These are phyloP conservation scores for Python bivittatus DNA, from an alignment of 2,113 vertebrate genomes.

Conservation along the genomic window DNA sequence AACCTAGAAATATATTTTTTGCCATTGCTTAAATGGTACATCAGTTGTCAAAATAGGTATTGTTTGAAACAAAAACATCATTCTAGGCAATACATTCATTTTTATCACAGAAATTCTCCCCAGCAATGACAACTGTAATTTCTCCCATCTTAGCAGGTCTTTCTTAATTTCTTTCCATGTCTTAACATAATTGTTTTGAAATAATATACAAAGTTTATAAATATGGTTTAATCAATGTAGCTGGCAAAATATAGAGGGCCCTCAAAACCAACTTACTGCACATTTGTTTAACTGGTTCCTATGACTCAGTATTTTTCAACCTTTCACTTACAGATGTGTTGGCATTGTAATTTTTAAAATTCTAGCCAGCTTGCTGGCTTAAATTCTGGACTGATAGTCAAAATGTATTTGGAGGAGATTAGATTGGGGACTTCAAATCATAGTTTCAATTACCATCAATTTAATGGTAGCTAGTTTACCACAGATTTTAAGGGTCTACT, in stretches of 20 bases:
- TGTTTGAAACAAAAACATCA: background rate
- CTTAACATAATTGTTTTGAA: background rate
- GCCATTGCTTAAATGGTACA: background rate
- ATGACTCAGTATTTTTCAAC: background rate
- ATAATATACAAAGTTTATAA: background rate
- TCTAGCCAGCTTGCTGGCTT: background rate
- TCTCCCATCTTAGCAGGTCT: background rate
- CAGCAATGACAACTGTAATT: no score
- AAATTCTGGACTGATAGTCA: background rate
- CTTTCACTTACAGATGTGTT: background rate
- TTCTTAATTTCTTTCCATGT: background rate
- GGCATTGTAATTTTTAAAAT: background rate
- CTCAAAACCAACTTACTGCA: background rate
- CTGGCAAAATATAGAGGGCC: background rate
- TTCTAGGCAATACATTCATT: no score
- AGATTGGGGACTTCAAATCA: background rate
- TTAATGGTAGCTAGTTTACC: background rate
- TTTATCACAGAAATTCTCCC: no score
- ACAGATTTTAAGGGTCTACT: background rate
- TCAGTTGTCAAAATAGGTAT: background rate
- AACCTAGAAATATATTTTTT: background rate
- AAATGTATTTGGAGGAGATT: background rate
- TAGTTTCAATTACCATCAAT: background rate
- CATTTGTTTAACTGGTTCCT: background rate
- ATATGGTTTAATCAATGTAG: background rate